Conservation (phyloP, 2,797 vertebrate species). For the Pangasius djambal region DNA sequence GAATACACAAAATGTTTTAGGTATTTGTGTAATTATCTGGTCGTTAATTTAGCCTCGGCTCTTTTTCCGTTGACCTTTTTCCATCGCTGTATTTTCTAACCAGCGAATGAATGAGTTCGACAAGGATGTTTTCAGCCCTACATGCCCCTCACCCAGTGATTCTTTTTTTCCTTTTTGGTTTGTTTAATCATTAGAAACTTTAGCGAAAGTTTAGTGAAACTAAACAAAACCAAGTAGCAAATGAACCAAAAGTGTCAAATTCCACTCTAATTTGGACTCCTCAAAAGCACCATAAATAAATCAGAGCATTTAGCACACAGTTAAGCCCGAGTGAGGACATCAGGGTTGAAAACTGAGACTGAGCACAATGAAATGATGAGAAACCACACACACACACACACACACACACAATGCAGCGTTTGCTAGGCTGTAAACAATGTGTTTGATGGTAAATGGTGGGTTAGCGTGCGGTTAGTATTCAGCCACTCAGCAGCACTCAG, state of each 20-base stretch:
- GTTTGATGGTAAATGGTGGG: constrained; percentile 40
- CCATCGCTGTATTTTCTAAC: background rate
- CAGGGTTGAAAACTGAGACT: background rate
- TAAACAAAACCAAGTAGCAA: background rate
- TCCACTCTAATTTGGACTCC: background rate
- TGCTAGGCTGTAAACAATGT: constrained; percentile 15
- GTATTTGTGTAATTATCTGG: background rate
- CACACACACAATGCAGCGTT: background rate
- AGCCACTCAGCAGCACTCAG: constrained; percentile 49
- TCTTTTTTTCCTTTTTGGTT: background rate
- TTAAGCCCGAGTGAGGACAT: background rate
- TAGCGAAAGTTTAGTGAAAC: background rate
- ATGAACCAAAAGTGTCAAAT: background rate
- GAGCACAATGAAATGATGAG: background rate
- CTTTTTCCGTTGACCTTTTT: background rate
- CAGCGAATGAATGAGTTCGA: background rate
- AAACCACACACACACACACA: background rate
- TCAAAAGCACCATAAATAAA: background rate
- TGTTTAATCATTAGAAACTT: background rate
- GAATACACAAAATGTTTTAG: background rate
- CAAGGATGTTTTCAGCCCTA: background rate
- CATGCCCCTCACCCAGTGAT: background rate
- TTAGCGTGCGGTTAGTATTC: constrained; percentile 45
- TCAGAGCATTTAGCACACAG: background rate
- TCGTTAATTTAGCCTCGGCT: background rate